Evolutionary conservation across 1,140 invertebrate species (phyloP).

Genomic region (Littorina saxatilis): DNA sequence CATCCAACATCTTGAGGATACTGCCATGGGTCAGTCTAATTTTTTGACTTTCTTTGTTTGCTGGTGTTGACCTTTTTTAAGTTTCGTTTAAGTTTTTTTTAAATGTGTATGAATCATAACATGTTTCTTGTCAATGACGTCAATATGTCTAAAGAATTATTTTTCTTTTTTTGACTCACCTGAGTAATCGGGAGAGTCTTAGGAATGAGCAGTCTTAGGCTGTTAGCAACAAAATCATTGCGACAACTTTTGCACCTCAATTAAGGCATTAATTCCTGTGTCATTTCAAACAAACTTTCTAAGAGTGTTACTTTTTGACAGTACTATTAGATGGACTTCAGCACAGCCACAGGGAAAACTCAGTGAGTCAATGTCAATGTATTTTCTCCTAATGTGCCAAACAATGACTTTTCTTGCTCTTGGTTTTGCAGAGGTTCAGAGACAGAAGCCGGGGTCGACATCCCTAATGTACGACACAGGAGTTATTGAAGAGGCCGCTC

Average conservation of each 20-base stretch:
- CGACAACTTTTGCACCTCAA: no score
- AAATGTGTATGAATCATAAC: background rate
- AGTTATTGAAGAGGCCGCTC: constrained; percentile 52
- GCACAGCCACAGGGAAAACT: no score
- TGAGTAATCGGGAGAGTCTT: no score
- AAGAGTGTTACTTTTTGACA: no score
- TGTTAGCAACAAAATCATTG: no score
- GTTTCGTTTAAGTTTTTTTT: background rate
- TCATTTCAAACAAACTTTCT: no score
- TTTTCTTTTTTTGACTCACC: no score
- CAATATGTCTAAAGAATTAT: background rate
- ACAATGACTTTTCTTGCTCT: background rate
- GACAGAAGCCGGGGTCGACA: background rate
- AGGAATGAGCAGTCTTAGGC: no score
- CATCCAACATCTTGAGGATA: constrained; percentile 50
- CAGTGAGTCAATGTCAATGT: no score
- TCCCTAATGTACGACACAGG: constrained; percentile 36
- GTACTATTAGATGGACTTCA: no score
- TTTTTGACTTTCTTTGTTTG: background rate
- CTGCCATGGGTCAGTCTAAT: constrained; percentile 33
- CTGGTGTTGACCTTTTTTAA: background rate
- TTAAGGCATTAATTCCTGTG: background rate
- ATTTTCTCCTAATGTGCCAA: no score
- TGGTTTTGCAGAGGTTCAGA: constrained; percentile 33
- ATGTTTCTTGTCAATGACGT: background rate